Evolutionary conservation across 2,888 invertebrate genomes (phyloP).

Genomic region (Eupithecia tripunctaria): DNA sequence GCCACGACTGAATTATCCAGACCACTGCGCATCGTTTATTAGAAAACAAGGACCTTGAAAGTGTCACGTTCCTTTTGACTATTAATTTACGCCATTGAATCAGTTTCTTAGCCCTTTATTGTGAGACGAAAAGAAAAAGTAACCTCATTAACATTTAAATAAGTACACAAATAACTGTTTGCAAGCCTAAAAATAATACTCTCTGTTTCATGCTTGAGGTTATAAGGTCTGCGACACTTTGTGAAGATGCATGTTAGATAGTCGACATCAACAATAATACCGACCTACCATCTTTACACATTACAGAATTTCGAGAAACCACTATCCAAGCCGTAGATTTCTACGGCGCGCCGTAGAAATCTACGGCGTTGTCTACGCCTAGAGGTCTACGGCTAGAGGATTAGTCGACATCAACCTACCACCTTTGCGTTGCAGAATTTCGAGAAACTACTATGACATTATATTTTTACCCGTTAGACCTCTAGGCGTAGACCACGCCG

Average conservation of each 20-base stretch:
- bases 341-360: too few species aligned
- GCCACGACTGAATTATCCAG: conserved; percentile 39
- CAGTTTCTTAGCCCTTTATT: conserved; percentile 25
- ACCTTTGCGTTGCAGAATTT: neutral
- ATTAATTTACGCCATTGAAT: conserved; percentile 26
- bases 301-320: neutral
- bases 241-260: neutral
- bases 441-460: neutral
- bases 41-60: conserved; percentile 39
- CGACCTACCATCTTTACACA: neutral
- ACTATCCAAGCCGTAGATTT: neutral
- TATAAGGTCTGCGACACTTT: neutral
- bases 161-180: neutral
- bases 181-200: neutral
- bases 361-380: too few species aligned
- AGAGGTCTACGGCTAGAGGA: too few species aligned
- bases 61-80: conserved; percentile 26
- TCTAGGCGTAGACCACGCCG: too few species aligned
- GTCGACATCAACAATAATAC: neutral
- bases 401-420: neutral
- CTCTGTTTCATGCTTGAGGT: neutral
- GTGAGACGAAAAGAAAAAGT: conserved; percentile 4
- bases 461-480: too few species aligned
- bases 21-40: conserved; percentile 40
- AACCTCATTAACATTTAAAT: conserved; percentile 11